Evolutionary conservation across 92 coral and sea anemone species (phyloP).

Genomic region (Isaurus tuberculatus): DNA sequence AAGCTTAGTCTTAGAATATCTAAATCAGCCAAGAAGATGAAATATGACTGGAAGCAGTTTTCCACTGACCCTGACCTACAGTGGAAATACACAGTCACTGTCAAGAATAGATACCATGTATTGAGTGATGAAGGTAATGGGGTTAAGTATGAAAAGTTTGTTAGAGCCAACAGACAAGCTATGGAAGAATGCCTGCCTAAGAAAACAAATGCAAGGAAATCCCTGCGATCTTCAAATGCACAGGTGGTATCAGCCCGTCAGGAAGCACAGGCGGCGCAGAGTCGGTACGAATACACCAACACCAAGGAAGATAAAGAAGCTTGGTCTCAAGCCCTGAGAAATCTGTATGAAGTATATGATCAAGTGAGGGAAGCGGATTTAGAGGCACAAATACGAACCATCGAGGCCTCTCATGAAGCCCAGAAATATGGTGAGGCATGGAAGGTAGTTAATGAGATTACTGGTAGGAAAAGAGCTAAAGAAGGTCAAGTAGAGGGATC

Average conservation of each 20-base stretch:
- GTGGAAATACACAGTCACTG: conserved; percentile 6
- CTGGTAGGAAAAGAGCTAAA: conserved; percentile 48
- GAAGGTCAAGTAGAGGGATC: conserved; percentile 39
- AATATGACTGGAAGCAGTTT: conserved; percentile 44
- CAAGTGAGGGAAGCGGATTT: conserved; percentile 43
- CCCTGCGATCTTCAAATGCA: conserved; percentile 25
- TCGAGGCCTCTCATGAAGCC: conserved; percentile 45
- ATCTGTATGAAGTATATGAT: conserved; percentile 45
- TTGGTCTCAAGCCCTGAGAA: conserved; percentile 1
- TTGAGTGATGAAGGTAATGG: background rate
- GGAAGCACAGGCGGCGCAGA: conserved; percentile 23
- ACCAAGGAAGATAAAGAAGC: conserved; percentile 31
- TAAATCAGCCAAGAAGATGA: conserved; percentile 13
- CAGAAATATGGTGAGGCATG: conserved; percentile 49
- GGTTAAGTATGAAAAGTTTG: conserved; percentile 37
- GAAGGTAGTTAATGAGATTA: conserved; percentile 53
- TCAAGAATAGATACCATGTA: conserved; percentile 44
- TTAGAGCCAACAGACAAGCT: conserved; percentile 37
- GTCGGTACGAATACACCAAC: conserved; percentile 19
- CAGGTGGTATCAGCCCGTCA: conserved; percentile 29
- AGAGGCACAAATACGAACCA: conserved; percentile 8
- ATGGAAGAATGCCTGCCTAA: conserved; percentile 36
- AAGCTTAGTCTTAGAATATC: conserved; percentile 32
- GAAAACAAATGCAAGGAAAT: conserved; percentile 26
- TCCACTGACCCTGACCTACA: conserved; percentile 21